phyloP scores from a whole-genome alignment of 2,888 invertebrate species.

The Andrena haemorrhoa region DNA sequence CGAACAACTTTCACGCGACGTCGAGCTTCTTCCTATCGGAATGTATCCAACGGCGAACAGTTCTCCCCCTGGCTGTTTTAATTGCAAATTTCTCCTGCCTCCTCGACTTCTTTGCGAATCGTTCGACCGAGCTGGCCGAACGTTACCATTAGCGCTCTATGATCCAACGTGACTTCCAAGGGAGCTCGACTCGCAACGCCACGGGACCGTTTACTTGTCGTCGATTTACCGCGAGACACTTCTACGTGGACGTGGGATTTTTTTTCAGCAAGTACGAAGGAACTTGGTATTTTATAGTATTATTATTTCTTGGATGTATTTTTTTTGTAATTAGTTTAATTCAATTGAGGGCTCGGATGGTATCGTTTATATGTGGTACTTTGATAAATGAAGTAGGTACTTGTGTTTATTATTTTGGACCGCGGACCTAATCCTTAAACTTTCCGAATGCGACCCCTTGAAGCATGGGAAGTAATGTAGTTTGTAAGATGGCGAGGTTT shows the following conservation, averaged over 20 bases:
- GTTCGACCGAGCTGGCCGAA: constrained; percentile 36
- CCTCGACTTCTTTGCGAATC: constrained; percentile 28
- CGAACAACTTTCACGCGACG: constrained; percentile 80
- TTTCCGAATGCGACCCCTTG: constrained; percentile 2
- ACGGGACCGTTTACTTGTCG: not conserved
- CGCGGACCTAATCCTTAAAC: too few relatives aligned
- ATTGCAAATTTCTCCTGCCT: constrained; percentile 54
- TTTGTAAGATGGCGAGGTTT: constrained; percentile 22
- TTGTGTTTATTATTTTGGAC: too few relatives aligned
- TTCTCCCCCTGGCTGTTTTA: constrained; percentile 43
- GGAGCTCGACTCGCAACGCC: not conserved
- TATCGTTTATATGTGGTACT: too few relatives aligned
- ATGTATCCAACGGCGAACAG: constrained; percentile 34
- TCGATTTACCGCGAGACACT: not conserved
- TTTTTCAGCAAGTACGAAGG: not conserved
- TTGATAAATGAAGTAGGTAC: too few relatives aligned
- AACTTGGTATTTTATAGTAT: not conserved
- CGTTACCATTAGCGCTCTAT: constrained; percentile 28
- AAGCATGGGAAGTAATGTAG: constrained; percentile 26
- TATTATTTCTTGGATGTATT: not conserved
- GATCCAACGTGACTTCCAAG: constrained; percentile 18
- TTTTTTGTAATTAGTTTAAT: too few relatives aligned
- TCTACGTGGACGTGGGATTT: not conserved
- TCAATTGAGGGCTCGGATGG: too few relatives aligned
- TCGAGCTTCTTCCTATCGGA: constrained; percentile 73